Evolutionary conservation across 2,113 vertebrate genomes (phyloP).

Genomic region (Erinaceus europaeus): DNA sequence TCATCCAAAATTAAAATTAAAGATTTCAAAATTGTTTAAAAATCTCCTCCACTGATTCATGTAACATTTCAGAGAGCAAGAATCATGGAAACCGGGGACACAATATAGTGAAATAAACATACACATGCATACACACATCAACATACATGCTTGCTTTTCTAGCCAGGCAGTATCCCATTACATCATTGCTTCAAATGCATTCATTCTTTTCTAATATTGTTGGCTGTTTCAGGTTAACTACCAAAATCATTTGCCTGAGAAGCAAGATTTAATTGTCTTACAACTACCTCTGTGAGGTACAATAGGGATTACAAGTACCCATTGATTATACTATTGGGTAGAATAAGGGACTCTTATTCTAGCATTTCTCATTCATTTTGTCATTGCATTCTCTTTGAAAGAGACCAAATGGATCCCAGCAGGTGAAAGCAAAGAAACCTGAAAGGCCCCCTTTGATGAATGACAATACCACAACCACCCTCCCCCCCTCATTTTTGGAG

Average conservation of each 20-base stretch:
- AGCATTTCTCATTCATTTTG: slow-evolving; percentile 91
- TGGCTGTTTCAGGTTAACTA: slow-evolving; percentile 87
- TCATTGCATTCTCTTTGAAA: slow-evolving; percentile 92
- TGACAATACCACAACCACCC: slow-evolving; percentile 88
- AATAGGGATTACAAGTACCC: slow-evolving; percentile 91
- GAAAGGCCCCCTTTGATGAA: slow-evolving; percentile 90
- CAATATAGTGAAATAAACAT: background rate
- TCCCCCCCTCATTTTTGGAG: slow-evolving; percentile 83
- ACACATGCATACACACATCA: slow-evolving; percentile 19
- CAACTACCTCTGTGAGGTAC: slow-evolving; percentile 89
- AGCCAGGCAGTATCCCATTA: slow-evolving; percentile 83
- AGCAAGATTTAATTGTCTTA: slow-evolving; percentile 88
- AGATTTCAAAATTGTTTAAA: slow-evolving; percentile 45
- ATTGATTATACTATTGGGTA: slow-evolving; percentile 91
- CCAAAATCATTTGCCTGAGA: slow-evolving; percentile 87
- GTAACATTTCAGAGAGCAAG: slow-evolving; percentile 38
- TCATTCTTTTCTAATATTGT: slow-evolving; percentile 82
- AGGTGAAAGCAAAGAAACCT: slow-evolving; percentile 99
- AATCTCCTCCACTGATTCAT: slow-evolving; percentile 3
- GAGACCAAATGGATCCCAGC: slow-evolving; percentile 96
- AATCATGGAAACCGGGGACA: background rate
- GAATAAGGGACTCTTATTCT: slow-evolving; percentile 88
- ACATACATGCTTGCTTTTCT: slow-evolving; percentile 53
- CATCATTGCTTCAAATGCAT: slow-evolving; percentile 85
- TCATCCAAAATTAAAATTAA: slow-evolving; percentile 45